Percentiles rank a stretch among this genome's conserved stretches.
Evolutionary conservation across 2,113 vertebrate species (phyloP).

Genomic region (Desmodus rotundus): DNA sequence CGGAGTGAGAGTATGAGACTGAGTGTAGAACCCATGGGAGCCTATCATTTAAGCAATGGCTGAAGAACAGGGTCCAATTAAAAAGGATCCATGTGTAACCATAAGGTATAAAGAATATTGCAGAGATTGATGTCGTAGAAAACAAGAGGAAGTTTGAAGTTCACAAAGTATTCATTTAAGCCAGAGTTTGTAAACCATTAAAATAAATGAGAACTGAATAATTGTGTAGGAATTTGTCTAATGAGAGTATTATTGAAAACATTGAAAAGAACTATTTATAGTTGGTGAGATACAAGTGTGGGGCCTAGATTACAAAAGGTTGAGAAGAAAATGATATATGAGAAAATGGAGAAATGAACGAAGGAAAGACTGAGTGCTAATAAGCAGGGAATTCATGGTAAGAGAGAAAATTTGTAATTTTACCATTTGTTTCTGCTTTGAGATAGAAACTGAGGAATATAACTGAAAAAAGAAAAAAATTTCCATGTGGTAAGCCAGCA

Average conservation of each 20-base stretch:
- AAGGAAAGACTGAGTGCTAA: background rate
- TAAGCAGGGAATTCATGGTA: background rate
- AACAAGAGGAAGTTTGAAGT: background rate
- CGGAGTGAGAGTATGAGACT: background rate
- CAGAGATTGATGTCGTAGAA: background rate
- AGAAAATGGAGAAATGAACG: background rate
- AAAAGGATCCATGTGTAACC: background rate
- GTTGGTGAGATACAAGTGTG: background rate
- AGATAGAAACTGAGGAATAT: background rate
- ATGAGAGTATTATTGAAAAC: background rate
- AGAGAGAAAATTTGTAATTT: background rate
- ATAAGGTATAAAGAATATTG: background rate
- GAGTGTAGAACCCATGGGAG: background rate
- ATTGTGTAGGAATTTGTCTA: background rate
- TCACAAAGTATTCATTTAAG: background rate
- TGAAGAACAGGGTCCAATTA: background rate
- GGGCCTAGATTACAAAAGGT: background rate
- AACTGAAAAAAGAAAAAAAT: background rate
- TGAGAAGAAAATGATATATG: background rate
- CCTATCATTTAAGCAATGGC: background rate
- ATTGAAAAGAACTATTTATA: background rate
- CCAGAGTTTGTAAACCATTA: background rate
- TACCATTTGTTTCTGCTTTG: background rate
- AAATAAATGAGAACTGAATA: background rate
- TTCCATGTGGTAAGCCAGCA: background rate